Evolutionary conservation across 1,140 invertebrate genomes (phyloP), one percentile per base, ranked within the genome.

Genomic region (Mercenaria mercenaria): DNA sequence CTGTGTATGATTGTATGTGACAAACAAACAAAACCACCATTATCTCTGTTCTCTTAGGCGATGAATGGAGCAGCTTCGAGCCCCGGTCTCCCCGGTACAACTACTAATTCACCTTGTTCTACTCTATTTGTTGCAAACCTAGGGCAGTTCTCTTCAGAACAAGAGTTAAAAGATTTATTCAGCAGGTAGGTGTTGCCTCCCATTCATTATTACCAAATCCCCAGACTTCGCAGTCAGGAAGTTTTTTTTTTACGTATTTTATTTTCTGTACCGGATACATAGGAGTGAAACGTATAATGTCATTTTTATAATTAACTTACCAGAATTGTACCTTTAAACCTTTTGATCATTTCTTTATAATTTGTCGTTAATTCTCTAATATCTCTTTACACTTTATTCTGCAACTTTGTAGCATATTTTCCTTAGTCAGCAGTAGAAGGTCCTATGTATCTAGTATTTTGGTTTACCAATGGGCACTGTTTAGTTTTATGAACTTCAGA

Each of bases 91-190:
- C 59, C 87, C 43, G 77, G 77, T 32, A 52, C 85, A 84, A 86
- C 86, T 97, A 97, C 90, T 88, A 94, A 94, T 87, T 88, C 94
- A 18, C 98, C 99, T 72, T 99, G 99, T 97, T 99, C 99, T 82
- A 99, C 99, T 86, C 97, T 99, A 67, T 99, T 99, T 96, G 99
- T 99, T 93, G 99, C 99, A 93, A 99, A 99, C 96, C 97, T 99
- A 92, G 98, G 99, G 67, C 98, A 95, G 69, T 99, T 99, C 95
- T 98, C 99, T 92, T 99, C 98, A 81, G 99, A 99, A 96, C 98
- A 99, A 95, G 99, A 99, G 96, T 97, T 99, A 89, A 99, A 99
- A 97, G 98, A 99, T 96, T 98, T 99, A 95, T 99, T 99, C 97
- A 98, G 97, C 97, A 99, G 98, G 99, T 99, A 96, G 97, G 89